Base-by-base conservation (phyloP, 2,113 vertebrate species). In the Echinops telfairi region DNA sequence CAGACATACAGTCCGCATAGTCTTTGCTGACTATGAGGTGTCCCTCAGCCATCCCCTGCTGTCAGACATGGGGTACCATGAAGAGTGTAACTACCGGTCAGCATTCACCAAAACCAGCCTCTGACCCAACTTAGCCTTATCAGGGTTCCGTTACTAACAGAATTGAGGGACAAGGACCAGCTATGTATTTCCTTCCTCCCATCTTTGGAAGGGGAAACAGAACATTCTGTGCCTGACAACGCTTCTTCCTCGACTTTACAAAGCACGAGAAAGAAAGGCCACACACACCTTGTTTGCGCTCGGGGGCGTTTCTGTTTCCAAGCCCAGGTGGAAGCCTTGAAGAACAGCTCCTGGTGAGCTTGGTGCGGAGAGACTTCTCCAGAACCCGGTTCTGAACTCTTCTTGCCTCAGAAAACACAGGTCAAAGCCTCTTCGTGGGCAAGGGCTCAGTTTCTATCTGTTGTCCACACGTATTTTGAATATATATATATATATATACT, bases 1-100 rank as follows among this genome's bases (percentile, higher is more conserved):
- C 0, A 12, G 3, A 0, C 22, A 29, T 23, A 2, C n/a, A 12
- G 0, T 2, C 6, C 0, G 10, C 0, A 0, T 19, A 2, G 33
- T 12, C 81, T 77, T 31, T 36, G 60, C 19, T n/a, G 40, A 40
- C 40, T 3, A 23, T 76, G 29, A 0, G 0, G 33, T 6, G 3
- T 71, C 43, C 1, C 25, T 6, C 3, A 1, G 5, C 3, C 12
- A 64, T 79, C 20, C 19, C 20, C 23, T 38, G 36, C 17, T 6
- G 0, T 91, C 62, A 76, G 4, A 14, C 4, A 0, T 5, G 31
- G 6, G 19, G 8, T 6, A 2, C 57, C 31, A 2, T 0, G 31
- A 38, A 53, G 33, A 7, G 3, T 0, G 47, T 40, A 43, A 25
- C 66, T 17, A 3, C 38, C 0, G 15, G 11, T 17, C 10, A 0